Evolutionary conservation across 2,113 vertebrate genomes (phyloP), one percentile per base, ranked within the genome.

Genomic region (Misgurnus anguillicaudatus): DNA sequence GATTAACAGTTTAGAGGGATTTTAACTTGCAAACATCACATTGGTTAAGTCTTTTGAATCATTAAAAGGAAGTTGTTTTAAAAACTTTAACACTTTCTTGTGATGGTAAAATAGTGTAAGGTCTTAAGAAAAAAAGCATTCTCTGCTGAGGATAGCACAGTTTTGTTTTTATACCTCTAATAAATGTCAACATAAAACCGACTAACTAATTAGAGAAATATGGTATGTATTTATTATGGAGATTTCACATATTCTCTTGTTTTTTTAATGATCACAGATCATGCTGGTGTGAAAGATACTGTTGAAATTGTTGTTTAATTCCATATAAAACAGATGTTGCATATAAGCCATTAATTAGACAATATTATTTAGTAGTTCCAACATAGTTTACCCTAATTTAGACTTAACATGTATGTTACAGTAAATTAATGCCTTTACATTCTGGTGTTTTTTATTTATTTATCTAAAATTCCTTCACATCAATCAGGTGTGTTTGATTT

Each of bases 131-230:
- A 4, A 74, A 31, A 14, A 1, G 24, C 31, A 47, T 36, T 39
- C 14, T n/a, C n/a, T 61, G 71, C 42, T 45, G 19, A 42, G n/a
- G 19, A 61, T 31, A 24, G n/a, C 41, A 17, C 41, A 14, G 19
- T 74, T 60, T 17, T 60, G 42, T 58, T 74, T 61, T 45, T 61
- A 13, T 9, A 9, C 55, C 39, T 62, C 41, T 74, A 62, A 31
- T 62, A 19, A 62, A 74, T 38, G 13, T 58, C 53, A 57, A n/a
- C 5, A 17, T 24, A 60, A 73, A 19, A 69, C 14, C 3, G 24
- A 31, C 24, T 31, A 31, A 31, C 24, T 31, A 31, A 31, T 31
- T 31, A 31, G 24, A 31, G 24, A 31, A 31, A 31, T 31, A 31
- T 31, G 24, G 24, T 31, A 31, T 31, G 2, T 31, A 31, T 31